phyloP scores from a whole-genome alignment of 2,888 invertebrate species.

The Eudasyphora cyanicolor region DNA sequence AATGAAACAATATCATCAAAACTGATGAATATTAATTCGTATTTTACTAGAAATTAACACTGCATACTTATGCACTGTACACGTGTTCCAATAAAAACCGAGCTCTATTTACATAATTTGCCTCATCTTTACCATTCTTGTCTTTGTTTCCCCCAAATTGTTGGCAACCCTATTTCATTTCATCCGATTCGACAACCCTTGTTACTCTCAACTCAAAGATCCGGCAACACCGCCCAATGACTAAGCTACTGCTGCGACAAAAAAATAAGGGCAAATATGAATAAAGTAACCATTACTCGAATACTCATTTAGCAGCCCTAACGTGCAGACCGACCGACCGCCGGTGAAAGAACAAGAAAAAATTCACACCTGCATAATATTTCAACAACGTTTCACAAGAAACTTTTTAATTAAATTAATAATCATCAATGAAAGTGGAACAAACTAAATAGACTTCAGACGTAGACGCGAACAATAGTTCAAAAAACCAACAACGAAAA shows the following conservation, averaged over 20 bases:
- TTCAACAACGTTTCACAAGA: constrained; percentile 20
- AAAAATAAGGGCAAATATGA: constrained; percentile 26
- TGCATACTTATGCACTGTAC: too few species aligned
- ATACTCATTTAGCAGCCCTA: constrained; percentile 6
- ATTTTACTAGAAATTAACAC: too few species aligned
- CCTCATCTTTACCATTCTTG: too few species aligned
- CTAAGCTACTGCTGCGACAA: constrained; percentile 3
- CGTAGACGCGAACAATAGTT: background rate
- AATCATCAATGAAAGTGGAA: constrained; percentile 32
- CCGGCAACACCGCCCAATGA: constrained; percentile 31
- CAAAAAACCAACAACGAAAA: background rate
- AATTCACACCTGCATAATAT: constrained; percentile 35
- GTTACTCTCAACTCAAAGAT: background rate
- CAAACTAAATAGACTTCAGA: constrained; percentile 1
- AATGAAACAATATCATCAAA: too few species aligned
- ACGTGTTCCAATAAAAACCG: too few species aligned
- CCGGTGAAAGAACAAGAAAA: constrained; percentile 36
- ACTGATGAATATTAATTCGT: too few species aligned
- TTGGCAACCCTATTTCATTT: too few species aligned
- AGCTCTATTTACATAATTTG: too few species aligned
- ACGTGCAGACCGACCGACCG: constrained; percentile 38
- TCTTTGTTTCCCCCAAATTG: too few species aligned
- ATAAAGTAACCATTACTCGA: constrained; percentile 15
- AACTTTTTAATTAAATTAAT: constrained; percentile 26
- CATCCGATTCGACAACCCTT: background rate